Conservation (phyloP, 1,140 invertebrate genomes). For the Meloidogyne hapla region DNA sequence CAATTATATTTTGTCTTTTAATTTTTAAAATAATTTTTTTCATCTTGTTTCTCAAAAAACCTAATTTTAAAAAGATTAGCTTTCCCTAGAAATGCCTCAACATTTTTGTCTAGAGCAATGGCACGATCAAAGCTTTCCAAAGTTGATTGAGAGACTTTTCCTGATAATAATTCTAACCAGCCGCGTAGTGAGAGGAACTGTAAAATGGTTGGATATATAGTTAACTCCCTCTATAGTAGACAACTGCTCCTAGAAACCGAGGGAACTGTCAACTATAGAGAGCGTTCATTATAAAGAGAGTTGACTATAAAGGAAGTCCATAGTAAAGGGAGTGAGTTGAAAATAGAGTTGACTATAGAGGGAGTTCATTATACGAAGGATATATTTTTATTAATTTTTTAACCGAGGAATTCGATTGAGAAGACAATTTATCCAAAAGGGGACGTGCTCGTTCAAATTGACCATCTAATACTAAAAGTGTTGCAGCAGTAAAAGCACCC, state of each 20-base stretch:
- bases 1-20: conserved; percentile 37
- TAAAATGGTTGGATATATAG: neutral
- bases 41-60: conserved; percentile 10
- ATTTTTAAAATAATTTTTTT: conserved; percentile 8
- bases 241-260: too few species aligned
- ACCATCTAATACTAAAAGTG: conserved; percentile 30
- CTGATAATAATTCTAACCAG: conserved; percentile 43
- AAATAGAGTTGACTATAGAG: too few species aligned
- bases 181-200: conserved; percentile 41
- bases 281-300: neutral
- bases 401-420: conserved; percentile 40
- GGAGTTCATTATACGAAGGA: too few species aligned
- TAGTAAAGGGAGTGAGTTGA: too few species aligned
- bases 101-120: conserved; percentile 35
- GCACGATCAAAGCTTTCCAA: conserved; percentile 42
- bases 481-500: conserved; percentile 29
- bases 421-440: conserved; percentile 26
- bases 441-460: conserved; percentile 27
- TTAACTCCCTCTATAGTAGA: too few species aligned
- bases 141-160: conserved; percentile 38
- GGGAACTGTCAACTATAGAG: too few species aligned
- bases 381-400: too few species aligned
- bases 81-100: conserved; percentile 49
- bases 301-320: too few species aligned
- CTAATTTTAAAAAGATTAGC: conserved; percentile 45